Percentiles rank a stretch among this genome's conserved stretches.
Conservation (phyloP, 1,140 invertebrate species). For the Panagrolaimus sp. region DNA sequence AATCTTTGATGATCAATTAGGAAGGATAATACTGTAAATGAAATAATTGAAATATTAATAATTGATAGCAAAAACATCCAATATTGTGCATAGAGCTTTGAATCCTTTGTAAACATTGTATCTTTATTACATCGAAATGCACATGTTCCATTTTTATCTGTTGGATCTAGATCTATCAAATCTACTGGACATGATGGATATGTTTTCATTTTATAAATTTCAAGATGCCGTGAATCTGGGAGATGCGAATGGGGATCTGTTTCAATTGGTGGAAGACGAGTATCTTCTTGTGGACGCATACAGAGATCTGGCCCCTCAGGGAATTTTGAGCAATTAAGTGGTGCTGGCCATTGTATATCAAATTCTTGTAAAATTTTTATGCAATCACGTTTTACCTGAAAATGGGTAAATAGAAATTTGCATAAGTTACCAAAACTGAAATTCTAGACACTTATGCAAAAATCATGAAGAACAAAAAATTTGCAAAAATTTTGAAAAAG, state of each 20-base stretch:
- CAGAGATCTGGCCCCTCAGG: slow-evolving; percentile 85
- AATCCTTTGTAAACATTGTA: slow-evolving; percentile 40
- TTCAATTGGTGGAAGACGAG: not conserved
- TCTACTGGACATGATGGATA: slow-evolving; percentile 58
- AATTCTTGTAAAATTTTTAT: slow-evolving; percentile 80
- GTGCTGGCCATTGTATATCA: slow-evolving; percentile 81
- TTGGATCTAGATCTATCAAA: slow-evolving; percentile 57
- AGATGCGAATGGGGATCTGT: slow-evolving; percentile 1
- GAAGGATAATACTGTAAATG: slow-evolving; percentile 70
- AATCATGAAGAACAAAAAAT: too few relatives aligned
- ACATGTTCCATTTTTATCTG: slow-evolving; percentile 40
- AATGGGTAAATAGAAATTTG: too few relatives aligned
- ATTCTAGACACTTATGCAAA: too few relatives aligned
- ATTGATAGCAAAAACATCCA: slow-evolving; percentile 45
- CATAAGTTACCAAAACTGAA: too few relatives aligned
- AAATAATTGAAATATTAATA: slow-evolving; percentile 63
- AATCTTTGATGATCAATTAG: slow-evolving; percentile 73
- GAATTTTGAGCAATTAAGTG: slow-evolving; percentile 80
- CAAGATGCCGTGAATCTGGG: not conserved
- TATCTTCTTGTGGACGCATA: slow-evolving; percentile 67
- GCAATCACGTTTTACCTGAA: slow-evolving; percentile 77
- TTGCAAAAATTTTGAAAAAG: too few relatives aligned
- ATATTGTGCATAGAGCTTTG: slow-evolving; percentile 17
- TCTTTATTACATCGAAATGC: slow-evolving; percentile 46
- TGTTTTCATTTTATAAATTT: not conserved